Conservation (phyloP, 2,113 vertebrate genomes). For the Glaucidium brasilianum region DNA sequence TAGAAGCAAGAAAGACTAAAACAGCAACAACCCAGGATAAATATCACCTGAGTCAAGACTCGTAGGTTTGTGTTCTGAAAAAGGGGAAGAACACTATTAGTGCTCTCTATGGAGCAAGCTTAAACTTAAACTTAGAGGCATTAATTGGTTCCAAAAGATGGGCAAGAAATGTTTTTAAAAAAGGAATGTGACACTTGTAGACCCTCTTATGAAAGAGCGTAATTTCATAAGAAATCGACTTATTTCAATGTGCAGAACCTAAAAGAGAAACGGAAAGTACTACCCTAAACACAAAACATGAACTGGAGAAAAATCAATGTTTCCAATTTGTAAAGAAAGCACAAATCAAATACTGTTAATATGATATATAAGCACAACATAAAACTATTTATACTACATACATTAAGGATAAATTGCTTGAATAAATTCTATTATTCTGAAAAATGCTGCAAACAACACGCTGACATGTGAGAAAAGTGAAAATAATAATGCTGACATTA, state of each 20-base stretch:
- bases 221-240: background rate
- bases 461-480: slow-evolving; percentile 67
- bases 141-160: background rate
- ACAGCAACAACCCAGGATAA: background rate
- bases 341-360: slow-evolving; percentile 67
- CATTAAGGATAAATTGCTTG: slow-evolving; percentile 72
- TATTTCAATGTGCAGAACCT: background rate
- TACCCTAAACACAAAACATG: slow-evolving; percentile 28
- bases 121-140: background rate
- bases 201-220: background rate
- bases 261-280: slow-evolving; percentile 1
- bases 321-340: slow-evolving; percentile 70
- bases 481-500: slow-evolving; percentile 69
- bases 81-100: background rate
- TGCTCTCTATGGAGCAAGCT: background rate
- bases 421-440: slow-evolving; percentile 77
- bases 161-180: background rate
- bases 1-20: background rate
- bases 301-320: slow-evolving; percentile 67
- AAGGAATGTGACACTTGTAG: background rate
- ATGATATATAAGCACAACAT: slow-evolving; percentile 67
- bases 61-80: background rate
- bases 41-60: background rate
- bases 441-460: slow-evolving; percentile 69
- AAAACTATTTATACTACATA: slow-evolving; percentile 62